These are phyloP conservation scores for Ageneiosus marmoratus DNA, from an alignment of 2,113 vertebrate genomes.

Conservation along the genomic window DNA sequence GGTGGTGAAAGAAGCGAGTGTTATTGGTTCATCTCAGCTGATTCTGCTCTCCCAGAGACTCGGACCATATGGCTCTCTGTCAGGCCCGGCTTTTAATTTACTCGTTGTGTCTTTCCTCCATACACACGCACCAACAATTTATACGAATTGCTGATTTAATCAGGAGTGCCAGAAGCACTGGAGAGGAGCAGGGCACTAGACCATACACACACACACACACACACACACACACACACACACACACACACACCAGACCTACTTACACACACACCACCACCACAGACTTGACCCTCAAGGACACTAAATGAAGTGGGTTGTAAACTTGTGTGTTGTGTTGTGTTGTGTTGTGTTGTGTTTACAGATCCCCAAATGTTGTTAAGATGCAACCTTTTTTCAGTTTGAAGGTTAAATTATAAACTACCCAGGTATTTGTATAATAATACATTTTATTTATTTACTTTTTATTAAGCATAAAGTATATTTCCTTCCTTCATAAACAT, in stretches of 20 bases:
- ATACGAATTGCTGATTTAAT: slow-evolving; percentile 76
- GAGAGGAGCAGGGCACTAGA: slow-evolving; percentile 40
- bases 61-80: slow-evolving; percentile 78
- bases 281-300: slow-evolving; percentile 23
- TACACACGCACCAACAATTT: slow-evolving; percentile 70
- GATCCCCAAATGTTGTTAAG: not conserved
- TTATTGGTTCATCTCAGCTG: slow-evolving; percentile 79
- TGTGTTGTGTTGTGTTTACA: not conserved
- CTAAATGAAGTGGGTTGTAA: not conserved
- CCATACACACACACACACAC: slow-evolving; percentile 1
- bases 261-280: slow-evolving; percentile 18
- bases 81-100: slow-evolving; percentile 80
- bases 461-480: not conserved
- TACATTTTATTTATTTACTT: not conserved
- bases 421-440: not conserved
- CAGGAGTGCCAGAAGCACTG: slow-evolving; percentile 60
- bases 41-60: slow-evolving; percentile 70
- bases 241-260: slow-evolving; percentile 25
- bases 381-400: not conserved
- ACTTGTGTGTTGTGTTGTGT: too few species aligned
- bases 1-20: slow-evolving; percentile 74
- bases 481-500: not conserved
- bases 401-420: not conserved
- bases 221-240: slow-evolving; percentile 31
- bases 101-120: slow-evolving; percentile 74